These are phyloP conservation scores for Scaptomyza flava DNA, from an alignment of 2,888 invertebrate genomes.

Conservation along the genomic window DNA sequence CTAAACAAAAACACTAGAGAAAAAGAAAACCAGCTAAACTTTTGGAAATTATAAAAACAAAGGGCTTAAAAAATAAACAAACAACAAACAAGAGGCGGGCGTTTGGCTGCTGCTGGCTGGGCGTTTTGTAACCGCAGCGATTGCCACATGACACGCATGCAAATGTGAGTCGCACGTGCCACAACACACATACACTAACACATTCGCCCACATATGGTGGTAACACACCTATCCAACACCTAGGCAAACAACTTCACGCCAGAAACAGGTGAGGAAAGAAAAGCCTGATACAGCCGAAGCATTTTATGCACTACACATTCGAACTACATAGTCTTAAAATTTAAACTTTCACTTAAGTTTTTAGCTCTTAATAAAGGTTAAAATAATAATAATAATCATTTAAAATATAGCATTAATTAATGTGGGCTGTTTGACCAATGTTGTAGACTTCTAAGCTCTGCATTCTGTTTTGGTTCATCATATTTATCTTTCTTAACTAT, in stretches of 20 bases:
- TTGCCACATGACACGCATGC: slow-evolving; percentile 80
- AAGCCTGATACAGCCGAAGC: slow-evolving; percentile 4
- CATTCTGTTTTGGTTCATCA: not conserved
- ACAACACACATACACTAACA: slow-evolving; percentile 22
- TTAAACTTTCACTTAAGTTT: no score
- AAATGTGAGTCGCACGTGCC: slow-evolving; percentile 79
- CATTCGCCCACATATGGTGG: slow-evolving; percentile 43
- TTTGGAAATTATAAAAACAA: slow-evolving; percentile 46
- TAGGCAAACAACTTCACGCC: slow-evolving; percentile 71
- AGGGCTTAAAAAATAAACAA: slow-evolving; percentile 40
- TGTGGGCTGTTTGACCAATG: no score
- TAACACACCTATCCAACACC: slow-evolving; percentile 61
- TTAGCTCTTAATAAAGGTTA: no score
- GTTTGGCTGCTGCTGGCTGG: slow-evolving; percentile 47
- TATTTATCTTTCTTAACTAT: not conserved
- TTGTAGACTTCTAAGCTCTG: no score
- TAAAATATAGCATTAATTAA: no score
- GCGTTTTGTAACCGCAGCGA: slow-evolving; percentile 67
- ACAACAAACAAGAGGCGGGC: slow-evolving; percentile 64
- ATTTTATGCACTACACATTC: slow-evolving; percentile 21
- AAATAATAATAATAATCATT: no score
- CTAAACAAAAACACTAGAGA: slow-evolving; percentile 65
- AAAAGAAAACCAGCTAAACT: slow-evolving; percentile 53
- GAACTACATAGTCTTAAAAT: no score
- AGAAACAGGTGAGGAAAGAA: slow-evolving; percentile 52